Percentiles rank a stretch among this genome's conserved stretches.
Evolutionary conservation across 2,113 vertebrate genomes (phyloP).

Genomic region (Hypomesus transpacificus): DNA sequence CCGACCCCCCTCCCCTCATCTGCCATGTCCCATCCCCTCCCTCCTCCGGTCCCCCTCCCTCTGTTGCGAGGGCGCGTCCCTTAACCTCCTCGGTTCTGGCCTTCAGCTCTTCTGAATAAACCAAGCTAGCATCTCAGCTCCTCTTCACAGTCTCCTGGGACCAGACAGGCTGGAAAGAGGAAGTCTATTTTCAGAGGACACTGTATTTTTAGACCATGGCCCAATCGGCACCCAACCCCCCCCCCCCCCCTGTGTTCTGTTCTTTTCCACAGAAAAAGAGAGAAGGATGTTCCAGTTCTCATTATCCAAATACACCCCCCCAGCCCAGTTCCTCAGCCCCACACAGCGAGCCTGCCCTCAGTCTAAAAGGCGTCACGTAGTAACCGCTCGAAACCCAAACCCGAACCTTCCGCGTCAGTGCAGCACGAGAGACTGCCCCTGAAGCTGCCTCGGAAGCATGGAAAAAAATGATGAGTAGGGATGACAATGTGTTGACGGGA

Average conservation of each 20-base stretch:
- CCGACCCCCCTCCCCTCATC: too few species aligned
- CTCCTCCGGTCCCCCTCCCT: not conserved
- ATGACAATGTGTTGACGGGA: too few species aligned
- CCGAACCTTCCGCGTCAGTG: too few species aligned
- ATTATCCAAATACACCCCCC: too few species aligned
- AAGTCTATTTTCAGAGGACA: constrained; percentile 16
- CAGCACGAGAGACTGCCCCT: too few species aligned
- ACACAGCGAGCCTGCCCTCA: too few species aligned
- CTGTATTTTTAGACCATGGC: constrained; percentile 20
- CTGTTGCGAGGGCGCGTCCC: too few species aligned
- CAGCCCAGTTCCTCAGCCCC: too few species aligned
- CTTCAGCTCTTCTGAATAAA: constrained; percentile 24
- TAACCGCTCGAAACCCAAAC: too few species aligned
- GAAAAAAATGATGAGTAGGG: too few species aligned
- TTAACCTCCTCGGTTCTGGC: not conserved
- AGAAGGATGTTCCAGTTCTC: constrained; percentile 30
- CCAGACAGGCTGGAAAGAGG: not conserved
- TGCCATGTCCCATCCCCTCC: not conserved
- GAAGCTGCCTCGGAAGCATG: too few species aligned
- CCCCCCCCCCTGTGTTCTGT: constrained; percentile 3
- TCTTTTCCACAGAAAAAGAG: constrained; percentile 23
- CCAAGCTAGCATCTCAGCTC: not conserved
- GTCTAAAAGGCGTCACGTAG: too few species aligned
- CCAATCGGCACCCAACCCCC: not conserved
- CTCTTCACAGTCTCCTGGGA: constrained; percentile 1